A percentile compares a stretch with the other conserved stretches of the same genome.
Conservation (phyloP, 2,113 vertebrate genomes). For the Mormoops blainvillei region DNA sequence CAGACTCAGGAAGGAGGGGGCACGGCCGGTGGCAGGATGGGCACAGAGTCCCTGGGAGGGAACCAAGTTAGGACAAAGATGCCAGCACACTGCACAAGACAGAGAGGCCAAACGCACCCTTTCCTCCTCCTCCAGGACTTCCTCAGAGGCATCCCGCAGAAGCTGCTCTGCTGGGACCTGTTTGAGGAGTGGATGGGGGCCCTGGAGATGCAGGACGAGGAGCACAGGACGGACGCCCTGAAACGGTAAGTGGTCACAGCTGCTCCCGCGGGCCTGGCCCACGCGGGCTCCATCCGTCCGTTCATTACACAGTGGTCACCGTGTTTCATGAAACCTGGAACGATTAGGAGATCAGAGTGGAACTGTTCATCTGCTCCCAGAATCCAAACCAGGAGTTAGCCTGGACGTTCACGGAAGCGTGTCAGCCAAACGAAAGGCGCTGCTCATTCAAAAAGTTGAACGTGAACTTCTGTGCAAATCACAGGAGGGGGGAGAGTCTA, state of each 20-base stretch:
- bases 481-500: not conserved
- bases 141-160: constrained; percentile 90
- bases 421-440: not conserved
- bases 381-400: not conserved
- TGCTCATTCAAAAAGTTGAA: not conserved
- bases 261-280: not conserved
- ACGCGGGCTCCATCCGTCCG: rapidly evolving
- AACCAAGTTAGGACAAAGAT: rapidly evolving
- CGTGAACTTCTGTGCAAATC: not conserved
- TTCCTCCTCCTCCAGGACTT: constrained; percentile 85
- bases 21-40: rapidly evolving
- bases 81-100: rapidly evolving
- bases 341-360: not conserved
- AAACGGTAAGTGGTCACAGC: constrained; percentile 82
- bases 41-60: not conserved
- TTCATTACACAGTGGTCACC: rapidly evolving
- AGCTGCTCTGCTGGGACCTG: constrained; percentile 86
- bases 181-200: constrained; percentile 89
- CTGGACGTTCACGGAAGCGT: not conserved
- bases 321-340: not conserved
- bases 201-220: constrained; percentile 79
- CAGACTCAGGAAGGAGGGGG: not conserved
- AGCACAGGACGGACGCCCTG: constrained; percentile 82
- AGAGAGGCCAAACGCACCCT: not conserved
- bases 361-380: not conserved